A percentile compares a stretch with the other conserved stretches of the same genome.
Evolutionary conservation across 92 coral and sea anemone genomes (phyloP).

Genomic region (Isaurus tuberculatus): DNA sequence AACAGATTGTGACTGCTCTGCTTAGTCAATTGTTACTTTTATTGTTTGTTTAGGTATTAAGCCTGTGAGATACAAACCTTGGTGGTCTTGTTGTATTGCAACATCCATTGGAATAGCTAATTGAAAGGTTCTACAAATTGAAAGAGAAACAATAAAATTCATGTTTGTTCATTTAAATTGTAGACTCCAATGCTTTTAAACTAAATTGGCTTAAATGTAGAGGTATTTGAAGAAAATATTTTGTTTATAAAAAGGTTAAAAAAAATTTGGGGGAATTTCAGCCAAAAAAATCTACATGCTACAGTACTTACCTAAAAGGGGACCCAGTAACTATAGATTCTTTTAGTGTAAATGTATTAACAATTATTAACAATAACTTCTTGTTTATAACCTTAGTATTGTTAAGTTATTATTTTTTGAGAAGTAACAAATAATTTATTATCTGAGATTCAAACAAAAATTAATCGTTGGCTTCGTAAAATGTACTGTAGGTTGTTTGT

Average conservation of each 20-base stretch:
- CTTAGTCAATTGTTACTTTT: conserved; percentile 39
- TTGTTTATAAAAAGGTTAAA: conserved; percentile 18
- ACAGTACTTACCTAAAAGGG: conserved; percentile 37
- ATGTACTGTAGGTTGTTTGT: conserved; percentile 33
- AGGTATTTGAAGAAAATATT: conserved; percentile 51
- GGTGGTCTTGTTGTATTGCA: conserved; percentile 51
- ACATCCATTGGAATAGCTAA: conserved; percentile 38
- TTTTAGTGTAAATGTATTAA: conserved; percentile 16
- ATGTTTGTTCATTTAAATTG: conserved; percentile 47
- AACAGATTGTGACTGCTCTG: conserved; percentile 32
- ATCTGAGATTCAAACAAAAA: conserved; percentile 5
- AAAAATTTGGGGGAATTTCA: conserved; percentile 26
- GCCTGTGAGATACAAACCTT: conserved; percentile 50
- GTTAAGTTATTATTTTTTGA: conserved; percentile 6
- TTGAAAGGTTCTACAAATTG: conserved; percentile 48
- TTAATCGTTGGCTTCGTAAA: conserved; percentile 26
- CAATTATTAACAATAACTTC: conserved; percentile 29
- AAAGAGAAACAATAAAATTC: conserved; percentile 47
- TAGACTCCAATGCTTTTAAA: conserved; percentile 39
- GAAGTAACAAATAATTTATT: conserved; percentile 23
- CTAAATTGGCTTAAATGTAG: conserved; percentile 49
- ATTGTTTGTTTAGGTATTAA: conserved; percentile 42
- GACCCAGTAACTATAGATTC: conserved; percentile 28
- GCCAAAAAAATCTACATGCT: conserved; percentile 31
- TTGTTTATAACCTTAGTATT: conserved; percentile 8